Conservation (phyloP, 1,140 invertebrate genomes). For the Scaptomyza pallida region DNA sequence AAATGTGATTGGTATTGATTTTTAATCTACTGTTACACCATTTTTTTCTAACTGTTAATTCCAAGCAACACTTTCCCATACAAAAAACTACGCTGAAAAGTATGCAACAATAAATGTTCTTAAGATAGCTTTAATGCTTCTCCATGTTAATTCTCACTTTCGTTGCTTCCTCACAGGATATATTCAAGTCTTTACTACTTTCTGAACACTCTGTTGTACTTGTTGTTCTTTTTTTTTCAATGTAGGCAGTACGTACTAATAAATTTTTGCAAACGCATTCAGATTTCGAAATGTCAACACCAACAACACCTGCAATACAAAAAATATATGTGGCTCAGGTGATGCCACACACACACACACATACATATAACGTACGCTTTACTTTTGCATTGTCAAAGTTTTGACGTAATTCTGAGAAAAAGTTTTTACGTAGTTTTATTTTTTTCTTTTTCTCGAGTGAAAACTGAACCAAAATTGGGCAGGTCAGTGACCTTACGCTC, state of each 20-base stretch:
- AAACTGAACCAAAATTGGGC: conserved; percentile 58
- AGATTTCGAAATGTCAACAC: conserved; percentile 80
- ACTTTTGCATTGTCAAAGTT: conserved; percentile 53
- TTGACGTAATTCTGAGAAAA: conserved; percentile 64
- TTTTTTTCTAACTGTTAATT: background rate
- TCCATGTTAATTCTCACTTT: background rate
- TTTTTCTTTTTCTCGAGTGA: conserved; percentile 29
- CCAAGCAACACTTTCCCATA: background rate
- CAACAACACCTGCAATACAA: conserved; percentile 68
- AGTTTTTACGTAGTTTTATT: conserved; percentile 4
- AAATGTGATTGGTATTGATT: too few relatives aligned
- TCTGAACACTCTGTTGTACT: background rate
- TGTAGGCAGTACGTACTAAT: conserved; percentile 54
- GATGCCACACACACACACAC: conserved; percentile 41
- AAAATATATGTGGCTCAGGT: conserved; percentile 69
- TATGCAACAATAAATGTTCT: conserved; percentile 2
- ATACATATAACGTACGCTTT: background rate
- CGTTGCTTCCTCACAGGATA: background rate
- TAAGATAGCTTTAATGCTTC: background rate
- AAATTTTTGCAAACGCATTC: conserved; percentile 69
- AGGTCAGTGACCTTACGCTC: conserved; percentile 62
- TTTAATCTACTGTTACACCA: too few relatives aligned
- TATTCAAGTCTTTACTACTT: background rate
- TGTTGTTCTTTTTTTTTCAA: conserved; percentile 7
- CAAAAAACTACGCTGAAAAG: background rate